Evolutionary conservation across 2,113 vertebrate genomes (phyloP).

Genomic region (Chaetops frenatus): DNA sequence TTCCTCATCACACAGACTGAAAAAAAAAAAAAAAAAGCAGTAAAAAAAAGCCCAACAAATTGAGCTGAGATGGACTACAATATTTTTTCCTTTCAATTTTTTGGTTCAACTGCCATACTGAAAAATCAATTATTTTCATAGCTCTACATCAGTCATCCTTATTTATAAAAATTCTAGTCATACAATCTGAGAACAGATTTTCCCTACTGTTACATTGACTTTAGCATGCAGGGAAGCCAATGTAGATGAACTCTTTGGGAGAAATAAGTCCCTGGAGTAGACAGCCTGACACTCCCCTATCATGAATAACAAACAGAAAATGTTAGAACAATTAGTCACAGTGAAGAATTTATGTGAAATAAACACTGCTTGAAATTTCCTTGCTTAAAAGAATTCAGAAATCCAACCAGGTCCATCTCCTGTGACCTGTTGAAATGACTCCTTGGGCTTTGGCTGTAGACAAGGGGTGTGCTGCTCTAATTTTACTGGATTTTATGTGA

Average conservation of each 20-base stretch:
- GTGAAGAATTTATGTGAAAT: background rate
- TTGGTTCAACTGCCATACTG: background rate
- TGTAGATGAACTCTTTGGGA: background rate
- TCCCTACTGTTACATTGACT: slow-evolving; percentile 18
- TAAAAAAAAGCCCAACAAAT: background rate
- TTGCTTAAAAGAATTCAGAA: background rate
- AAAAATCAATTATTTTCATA: slow-evolving; percentile 52
- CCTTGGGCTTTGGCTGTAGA: background rate
- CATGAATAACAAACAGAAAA: slow-evolving; percentile 17
- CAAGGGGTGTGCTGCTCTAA: background rate
- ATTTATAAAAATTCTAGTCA: slow-evolving; percentile 39
- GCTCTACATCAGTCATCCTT: background rate
- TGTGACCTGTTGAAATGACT: background rate
- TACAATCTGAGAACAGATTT: slow-evolving; percentile 19
- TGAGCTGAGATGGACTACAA: background rate
- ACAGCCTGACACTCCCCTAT: background rate
- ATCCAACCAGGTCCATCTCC: background rate
- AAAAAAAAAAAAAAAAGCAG: too few species aligned
- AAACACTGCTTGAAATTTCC: background rate
- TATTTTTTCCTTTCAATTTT: slow-evolving; percentile 10
- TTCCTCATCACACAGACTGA: background rate
- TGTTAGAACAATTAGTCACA: background rate
- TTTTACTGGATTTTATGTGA: background rate
- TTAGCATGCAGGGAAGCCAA: background rate
- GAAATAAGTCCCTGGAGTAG: background rate